Evolutionary conservation across 2,888 invertebrate genomes (phyloP), one percentile per base, ranked within the genome.

Genomic region (Habroteleia sp.): DNA sequence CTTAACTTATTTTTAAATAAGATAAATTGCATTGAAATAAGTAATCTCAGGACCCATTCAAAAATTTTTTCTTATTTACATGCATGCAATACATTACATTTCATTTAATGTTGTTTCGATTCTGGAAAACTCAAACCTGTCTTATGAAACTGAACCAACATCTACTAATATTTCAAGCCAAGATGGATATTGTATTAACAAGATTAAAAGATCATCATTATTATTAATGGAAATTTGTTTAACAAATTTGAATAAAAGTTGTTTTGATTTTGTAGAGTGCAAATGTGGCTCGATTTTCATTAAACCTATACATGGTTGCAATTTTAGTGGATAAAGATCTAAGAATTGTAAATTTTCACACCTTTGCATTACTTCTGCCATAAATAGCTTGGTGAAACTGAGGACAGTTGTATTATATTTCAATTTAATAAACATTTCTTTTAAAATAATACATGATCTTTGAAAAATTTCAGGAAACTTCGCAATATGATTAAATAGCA

Each of bases 151-250:
- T 4, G 27, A 8, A 3, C 41, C 20, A 6, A 29, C 23, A 6
- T 13, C 8, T 8, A 35, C 37, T 1, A 69, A 1, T 11, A 10
- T 8, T 7, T 54, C 62, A 6, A 71, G 17, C 71, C 71, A 62
- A 1, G 4, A 5, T 0, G 62, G 62, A 63, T 48, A 71, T 27
- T 71, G 71, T 39, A 71, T 63, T 25, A 63, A 41, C 5, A 71
- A 41, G 33, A 71, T 71, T 0, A 54, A 0, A 6, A 71, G 5
- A 35, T 71, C 71, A 14, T 48, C 56, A 1, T 48, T 56, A 8
- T 48, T 66, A 31, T 31, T 25, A 2, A 46, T n/a, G 6, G 13
- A 44, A 31, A 62, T 52, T 4, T n/a, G 6, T 31, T 39, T 31
- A 7, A 14, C 11, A 10, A 48, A 20, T n/a, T 54, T 16, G 2